Conservation (phyloP, 2,797 vertebrate genomes). For the Emys orbicularis region DNA sequence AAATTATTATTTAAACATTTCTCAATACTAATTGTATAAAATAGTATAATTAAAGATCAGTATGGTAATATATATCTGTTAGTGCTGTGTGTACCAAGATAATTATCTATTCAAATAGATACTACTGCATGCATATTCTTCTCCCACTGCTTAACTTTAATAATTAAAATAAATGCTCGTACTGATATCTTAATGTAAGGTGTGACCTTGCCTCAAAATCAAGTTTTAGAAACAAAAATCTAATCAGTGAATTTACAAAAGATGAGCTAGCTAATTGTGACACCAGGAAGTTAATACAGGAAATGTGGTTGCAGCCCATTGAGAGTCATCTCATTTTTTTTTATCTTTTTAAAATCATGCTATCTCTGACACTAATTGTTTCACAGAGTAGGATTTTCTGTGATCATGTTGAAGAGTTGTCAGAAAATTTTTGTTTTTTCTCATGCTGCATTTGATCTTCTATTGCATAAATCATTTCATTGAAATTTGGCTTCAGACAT, state of each 20-base stretch:
- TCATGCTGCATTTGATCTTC: neutral
- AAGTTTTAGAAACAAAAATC: conserved; percentile 5
- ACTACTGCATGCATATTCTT: neutral
- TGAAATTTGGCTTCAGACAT: neutral
- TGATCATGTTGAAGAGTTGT: neutral
- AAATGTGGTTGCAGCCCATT: neutral
- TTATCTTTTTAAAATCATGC: neutral
- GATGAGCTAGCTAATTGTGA: neutral
- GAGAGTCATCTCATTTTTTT: neutral
- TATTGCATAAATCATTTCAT: neutral
- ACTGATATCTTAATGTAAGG: neutral
- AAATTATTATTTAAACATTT: neutral
- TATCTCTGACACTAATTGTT: neutral
- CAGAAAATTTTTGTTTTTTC: neutral
- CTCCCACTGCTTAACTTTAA: neutral
- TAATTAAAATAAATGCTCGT: neutral
- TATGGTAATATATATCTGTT: neutral
- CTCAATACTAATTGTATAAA: neutral
- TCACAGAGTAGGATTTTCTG: neutral
- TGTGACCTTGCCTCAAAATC: neutral
- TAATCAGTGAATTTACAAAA: conserved; percentile 7
- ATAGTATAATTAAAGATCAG: rapidly evolving
- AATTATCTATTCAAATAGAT: neutral
- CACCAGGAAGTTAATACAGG: neutral
- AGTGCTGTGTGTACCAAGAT: neutral